Evolutionary conservation across 2,113 vertebrate genomes (phyloP).

Genomic region (Muscicapa adusta): DNA sequence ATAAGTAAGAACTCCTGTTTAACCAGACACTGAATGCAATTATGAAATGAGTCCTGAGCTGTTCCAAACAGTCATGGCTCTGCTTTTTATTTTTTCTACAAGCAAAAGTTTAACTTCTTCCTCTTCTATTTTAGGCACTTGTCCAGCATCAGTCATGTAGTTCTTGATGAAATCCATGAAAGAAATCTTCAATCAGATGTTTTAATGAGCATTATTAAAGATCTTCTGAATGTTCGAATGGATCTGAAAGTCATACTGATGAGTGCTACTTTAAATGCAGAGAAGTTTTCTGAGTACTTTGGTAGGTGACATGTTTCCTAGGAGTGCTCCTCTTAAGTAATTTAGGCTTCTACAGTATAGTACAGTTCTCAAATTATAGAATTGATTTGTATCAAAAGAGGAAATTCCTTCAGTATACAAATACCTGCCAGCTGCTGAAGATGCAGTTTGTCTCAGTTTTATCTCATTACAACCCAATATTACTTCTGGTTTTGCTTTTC

Average conservation of each 20-base stretch:
- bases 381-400: background rate
- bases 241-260: conserved; percentile 93
- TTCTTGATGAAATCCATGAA: conserved; percentile 97
- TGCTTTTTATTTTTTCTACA: background rate
- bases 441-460: background rate
- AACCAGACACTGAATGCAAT: background rate
- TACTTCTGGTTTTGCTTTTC: background rate
- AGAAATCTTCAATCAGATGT: conserved; percentile 96
- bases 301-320: conserved; percentile 70
- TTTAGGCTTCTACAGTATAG: background rate
- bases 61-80: background rate
- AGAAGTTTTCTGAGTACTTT: conserved; percentile 96
- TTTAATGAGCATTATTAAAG: conserved; percentile 89
- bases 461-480: rapidly evolving
- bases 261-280: conserved; percentile 95
- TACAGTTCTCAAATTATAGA: background rate
- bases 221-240: conserved; percentile 78
- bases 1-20: conserved; percentile 82
- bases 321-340: background rate
- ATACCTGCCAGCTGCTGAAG: background rate
- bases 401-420: background rate
- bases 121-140: conserved; percentile 73
- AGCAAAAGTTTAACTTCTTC: background rate
- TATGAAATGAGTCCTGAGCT: background rate
- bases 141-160: conserved; percentile 88